Base-by-base conservation (phyloP, 2,888 invertebrate species). In the Drosophila formosana region DNA sequence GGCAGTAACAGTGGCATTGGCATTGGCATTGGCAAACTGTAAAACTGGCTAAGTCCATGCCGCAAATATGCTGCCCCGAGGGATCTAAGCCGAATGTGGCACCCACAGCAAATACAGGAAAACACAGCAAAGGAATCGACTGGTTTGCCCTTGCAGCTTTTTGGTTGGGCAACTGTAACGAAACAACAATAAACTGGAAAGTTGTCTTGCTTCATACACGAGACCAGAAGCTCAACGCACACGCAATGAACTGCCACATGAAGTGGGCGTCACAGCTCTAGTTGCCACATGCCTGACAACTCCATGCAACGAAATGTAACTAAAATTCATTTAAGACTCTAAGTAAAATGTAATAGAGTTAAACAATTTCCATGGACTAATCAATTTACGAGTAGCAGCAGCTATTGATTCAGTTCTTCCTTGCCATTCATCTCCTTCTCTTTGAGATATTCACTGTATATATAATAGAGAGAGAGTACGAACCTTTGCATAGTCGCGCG, bases 401-500 rank as follows among this genome's bases (percentile, higher is more conserved):
- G 68, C 53, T 52, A 67, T 67, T 52, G 56, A 64, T 66, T 46
- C 39, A 78, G 69, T 11, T 49, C n/a, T n/a, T 55, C 8, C 51
- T 50, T 26, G 34, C 56, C 47, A n/a, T 46, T 2, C 13, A 11
- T 23, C 39, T 13, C 39, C 39, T 43, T 18, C 26, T 30, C 23
- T 26, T 28, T 28, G 37, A 28, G 26, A 3, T 23, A 34, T 11
- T 55, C 30, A 4, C 25, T 13, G 30, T 41, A 25, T 18, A 18
- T 18, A 18, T 18, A 18, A 18, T 18, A 18, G 1, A 18, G 18
- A 1, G 37, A 39, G 39, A 28, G 57, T 77, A 90, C 92, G 65
- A 85, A 96, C 95, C 96, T 96, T 88, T 94, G 94, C 91, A 95
- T 96, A 90, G 94, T 95, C 90, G 94, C 94, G 72, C 94, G 95